A percentile compares a stretch with the other conserved stretches of the same genome.
Conservation (phyloP, 1,140 invertebrate genomes). For the Micrasema longulum region DNA sequence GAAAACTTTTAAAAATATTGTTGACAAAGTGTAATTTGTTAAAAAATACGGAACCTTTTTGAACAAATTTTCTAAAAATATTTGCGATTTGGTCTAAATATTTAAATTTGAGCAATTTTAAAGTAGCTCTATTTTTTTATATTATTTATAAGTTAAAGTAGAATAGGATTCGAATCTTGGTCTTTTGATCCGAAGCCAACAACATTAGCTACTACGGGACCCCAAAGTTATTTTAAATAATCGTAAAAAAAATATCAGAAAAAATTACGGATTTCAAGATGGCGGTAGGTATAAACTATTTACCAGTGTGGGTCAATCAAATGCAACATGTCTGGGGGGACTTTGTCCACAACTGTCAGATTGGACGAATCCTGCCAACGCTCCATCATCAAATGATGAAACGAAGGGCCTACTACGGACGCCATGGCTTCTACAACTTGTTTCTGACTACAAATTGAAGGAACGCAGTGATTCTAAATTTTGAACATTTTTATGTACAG, state of each 20-base stretch:
- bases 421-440: neutral
- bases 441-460: neutral
- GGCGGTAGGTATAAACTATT: too few relatives aligned
- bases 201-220: neutral
- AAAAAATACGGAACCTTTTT: too few relatives aligned
- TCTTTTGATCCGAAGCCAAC: neutral
- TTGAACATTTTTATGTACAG: slow-evolving; percentile 11
- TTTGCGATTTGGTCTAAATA: too few relatives aligned
- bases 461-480: neutral
- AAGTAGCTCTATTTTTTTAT: too few relatives aligned
- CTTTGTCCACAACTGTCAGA: slow-evolving; percentile 74
- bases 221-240: neutral
- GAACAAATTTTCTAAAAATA: too few relatives aligned
- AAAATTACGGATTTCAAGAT: neutral
- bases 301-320: slow-evolving; percentile 76
- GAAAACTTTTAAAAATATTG: too few relatives aligned
- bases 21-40: too few relatives aligned
- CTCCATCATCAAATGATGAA: neutral
- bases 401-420: neutral
- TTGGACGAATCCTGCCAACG: slow-evolving; percentile 66
- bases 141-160: too few relatives aligned
- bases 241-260: neutral
- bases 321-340: slow-evolving; percentile 72
- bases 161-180: neutral
- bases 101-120: too few relatives aligned